Percentiles rank a stretch among this genome's conserved stretches.
Conservation (phyloP, 2,797 vertebrate genomes). For the Pelochelys cantorii region DNA sequence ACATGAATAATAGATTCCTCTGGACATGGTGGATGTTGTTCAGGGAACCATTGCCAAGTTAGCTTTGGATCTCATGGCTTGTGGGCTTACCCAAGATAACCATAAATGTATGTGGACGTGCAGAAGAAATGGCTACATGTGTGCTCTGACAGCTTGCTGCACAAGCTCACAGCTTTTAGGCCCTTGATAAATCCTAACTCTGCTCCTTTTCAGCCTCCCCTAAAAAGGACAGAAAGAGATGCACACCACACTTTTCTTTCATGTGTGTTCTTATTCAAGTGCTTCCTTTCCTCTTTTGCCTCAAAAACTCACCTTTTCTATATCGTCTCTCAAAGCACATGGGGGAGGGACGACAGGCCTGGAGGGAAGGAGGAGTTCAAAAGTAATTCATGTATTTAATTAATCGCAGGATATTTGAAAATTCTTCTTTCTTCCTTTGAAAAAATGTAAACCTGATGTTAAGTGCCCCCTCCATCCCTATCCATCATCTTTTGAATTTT, state of each 20-base stretch:
- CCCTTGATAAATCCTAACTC: conserved; percentile 7
- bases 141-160: background rate
- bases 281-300: conserved; percentile 14
- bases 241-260: background rate
- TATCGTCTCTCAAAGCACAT: background rate
- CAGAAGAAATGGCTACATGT: background rate
- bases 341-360: background rate
- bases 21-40: background rate
- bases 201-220: background rate
- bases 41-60: background rate
- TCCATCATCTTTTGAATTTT: background rate
- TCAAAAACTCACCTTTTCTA: background rate
- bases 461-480: background rate
- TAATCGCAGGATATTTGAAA: conserved; percentile 11
- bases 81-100: background rate
- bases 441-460: background rate
- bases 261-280: conserved; percentile 14
- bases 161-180: background rate
- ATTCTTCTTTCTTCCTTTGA: background rate
- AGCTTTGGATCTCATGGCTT: background rate
- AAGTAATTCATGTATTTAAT: background rate
- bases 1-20: background rate
- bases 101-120: background rate
- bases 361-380: conserved; percentile 33
- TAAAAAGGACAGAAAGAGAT: conserved; percentile 20